These are phyloP conservation scores for Kryptolebias marmoratus DNA, from an alignment of 2,113 vertebrate genomes.

Conservation along the genomic window DNA sequence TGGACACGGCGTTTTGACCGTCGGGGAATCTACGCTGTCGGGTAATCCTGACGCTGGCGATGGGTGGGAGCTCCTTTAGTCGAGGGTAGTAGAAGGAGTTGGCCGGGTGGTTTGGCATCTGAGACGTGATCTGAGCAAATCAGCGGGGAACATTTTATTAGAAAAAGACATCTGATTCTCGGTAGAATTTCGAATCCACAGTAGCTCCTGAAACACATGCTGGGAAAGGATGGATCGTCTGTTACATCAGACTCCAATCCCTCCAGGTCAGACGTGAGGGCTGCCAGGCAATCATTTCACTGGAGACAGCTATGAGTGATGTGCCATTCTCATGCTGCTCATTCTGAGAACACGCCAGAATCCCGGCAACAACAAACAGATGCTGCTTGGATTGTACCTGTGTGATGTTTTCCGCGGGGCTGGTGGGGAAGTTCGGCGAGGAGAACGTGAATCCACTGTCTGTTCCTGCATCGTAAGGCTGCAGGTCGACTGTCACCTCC, in stretches of 20 bases:
- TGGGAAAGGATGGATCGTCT: conserved; percentile 25
- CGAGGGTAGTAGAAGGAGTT: conserved; percentile 85
- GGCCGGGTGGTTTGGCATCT: conserved; percentile 83
- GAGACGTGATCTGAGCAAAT: conserved; percentile 78
- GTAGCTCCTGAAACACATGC: conserved; percentile 34
- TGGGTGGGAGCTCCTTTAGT: conserved; percentile 77
- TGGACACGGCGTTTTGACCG: conserved; percentile 76
- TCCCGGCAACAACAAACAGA: not conserved
- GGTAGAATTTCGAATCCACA: conserved; percentile 23
- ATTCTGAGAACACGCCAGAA: conserved; percentile 36
- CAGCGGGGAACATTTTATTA: conserved; percentile 27
- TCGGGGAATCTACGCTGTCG: conserved; percentile 62
- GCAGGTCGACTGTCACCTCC: conserved; percentile 80
- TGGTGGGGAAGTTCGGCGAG: conserved; percentile 82
- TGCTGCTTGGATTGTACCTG: conserved; percentile 59
- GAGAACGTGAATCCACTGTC: conserved; percentile 86
- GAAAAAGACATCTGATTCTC: conserved; percentile 24
- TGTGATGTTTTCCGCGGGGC: conserved; percentile 80
- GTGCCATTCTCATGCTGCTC: conserved; percentile 7
- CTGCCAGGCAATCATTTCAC: conserved; percentile 45
- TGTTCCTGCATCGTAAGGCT: conserved; percentile 82
- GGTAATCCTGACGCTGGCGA: conserved; percentile 76
- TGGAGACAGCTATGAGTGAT: conserved; percentile 47
- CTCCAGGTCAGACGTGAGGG: conserved; percentile 39
- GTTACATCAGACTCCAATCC: conserved; percentile 42